Conservation (phyloP, 2,888 invertebrate species). For the Noctuana brunneofusca region DNA sequence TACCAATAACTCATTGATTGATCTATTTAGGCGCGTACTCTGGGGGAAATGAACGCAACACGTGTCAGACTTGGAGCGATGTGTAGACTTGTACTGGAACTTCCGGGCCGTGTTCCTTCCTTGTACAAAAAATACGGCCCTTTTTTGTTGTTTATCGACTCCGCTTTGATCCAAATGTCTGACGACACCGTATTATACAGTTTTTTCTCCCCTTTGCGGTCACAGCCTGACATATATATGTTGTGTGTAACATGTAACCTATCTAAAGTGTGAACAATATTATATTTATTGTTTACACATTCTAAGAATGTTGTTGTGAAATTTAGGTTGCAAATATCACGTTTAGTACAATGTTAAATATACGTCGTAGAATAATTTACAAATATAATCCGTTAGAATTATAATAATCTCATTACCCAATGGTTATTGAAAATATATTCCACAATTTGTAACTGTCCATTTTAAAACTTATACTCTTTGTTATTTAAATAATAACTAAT, state of each 20-base stretch:
- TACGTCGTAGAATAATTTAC: constrained; percentile 18
- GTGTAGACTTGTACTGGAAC: no score
- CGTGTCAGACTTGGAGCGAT: not conserved
- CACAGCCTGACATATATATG: no score
- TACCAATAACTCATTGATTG: no score
- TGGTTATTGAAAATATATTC: constrained; percentile 25
- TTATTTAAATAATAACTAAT: constrained; percentile 7
- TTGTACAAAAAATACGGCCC: no score
- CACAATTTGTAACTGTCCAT: constrained; percentile 32
- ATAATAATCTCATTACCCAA: constrained; percentile 22
- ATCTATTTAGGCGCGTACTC: no score
- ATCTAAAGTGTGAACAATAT: not conserved
- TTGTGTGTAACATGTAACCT: not conserved
- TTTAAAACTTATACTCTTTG: constrained; percentile 27
- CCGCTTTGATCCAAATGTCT: not conserved
- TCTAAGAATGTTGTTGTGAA: constrained; percentile 19
- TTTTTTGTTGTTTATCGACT: no score
- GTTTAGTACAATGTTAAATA: constrained; percentile 32
- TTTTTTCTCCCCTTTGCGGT: not conserved
- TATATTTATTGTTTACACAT: constrained; percentile 8
- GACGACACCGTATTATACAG: not conserved
- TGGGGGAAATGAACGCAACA: not conserved
- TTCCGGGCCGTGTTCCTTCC: no score
- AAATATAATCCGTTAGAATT: constrained; percentile 14
- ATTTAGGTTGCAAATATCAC: constrained; percentile 23